Percentiles rank a stretch among this genome's conserved stretches.
Conservation (phyloP, 2,113 vertebrate genomes). For the Thomomys bottae region DNA sequence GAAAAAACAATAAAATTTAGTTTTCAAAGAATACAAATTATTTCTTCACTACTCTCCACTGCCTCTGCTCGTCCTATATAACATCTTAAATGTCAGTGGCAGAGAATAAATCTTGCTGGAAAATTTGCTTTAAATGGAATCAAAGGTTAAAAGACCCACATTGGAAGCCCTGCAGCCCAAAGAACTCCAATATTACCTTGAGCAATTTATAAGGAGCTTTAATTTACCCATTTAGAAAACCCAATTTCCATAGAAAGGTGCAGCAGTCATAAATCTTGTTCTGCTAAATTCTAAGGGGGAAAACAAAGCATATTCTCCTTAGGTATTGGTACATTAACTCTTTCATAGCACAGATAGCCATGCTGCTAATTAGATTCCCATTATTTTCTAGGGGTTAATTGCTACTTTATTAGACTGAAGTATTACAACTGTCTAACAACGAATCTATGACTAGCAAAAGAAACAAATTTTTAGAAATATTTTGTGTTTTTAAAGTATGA, state of each 20-base stretch:
- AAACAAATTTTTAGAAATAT: conserved; percentile 13
- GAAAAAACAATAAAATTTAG: conserved; percentile 20
- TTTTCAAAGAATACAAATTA: conserved; percentile 46
- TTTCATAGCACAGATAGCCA: neutral
- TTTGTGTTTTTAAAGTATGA: neutral
- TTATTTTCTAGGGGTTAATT: conserved; percentile 18
- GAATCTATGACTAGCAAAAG: neutral
- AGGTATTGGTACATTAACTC: conserved; percentile 45
- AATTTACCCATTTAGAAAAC: conserved; percentile 71
- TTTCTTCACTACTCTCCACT: conserved; percentile 11
- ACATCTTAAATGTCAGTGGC: conserved; percentile 52
- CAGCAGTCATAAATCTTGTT: conserved; percentile 59
- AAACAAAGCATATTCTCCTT: conserved; percentile 63
- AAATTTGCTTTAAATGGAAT: conserved; percentile 71
- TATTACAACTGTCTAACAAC: neutral
- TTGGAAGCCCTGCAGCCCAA: conserved; percentile 33
- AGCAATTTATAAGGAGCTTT: conserved; percentile 70
- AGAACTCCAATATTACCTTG: conserved; percentile 59
- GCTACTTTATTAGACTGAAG: neutral
- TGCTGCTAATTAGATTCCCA: neutral
- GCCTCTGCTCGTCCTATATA: conserved; percentile 11
- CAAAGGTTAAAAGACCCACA: conserved; percentile 64
- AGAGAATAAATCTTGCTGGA: conserved; percentile 57
- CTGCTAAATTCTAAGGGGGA: conserved; percentile 12
- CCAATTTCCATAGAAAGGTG: conserved; percentile 71